Conservation (phyloP, 2,113 vertebrate genomes). For the Tringa solitaria region DNA sequence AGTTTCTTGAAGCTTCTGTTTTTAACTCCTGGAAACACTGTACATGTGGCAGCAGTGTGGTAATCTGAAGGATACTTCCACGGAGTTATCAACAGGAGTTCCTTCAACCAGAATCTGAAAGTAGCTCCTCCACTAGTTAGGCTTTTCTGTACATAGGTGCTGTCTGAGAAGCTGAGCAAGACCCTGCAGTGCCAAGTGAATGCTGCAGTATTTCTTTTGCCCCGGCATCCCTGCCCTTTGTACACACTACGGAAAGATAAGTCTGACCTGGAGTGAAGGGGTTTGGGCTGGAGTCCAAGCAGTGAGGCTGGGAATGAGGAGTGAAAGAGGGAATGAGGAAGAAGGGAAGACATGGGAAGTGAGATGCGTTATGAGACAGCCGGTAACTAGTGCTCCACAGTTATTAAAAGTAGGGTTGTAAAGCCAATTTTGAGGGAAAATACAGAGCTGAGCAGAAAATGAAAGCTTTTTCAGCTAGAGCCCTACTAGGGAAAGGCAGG, state of each 20-base stretch:
- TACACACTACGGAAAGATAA: not conserved
- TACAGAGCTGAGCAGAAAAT: not conserved
- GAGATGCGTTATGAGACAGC: not conserved
- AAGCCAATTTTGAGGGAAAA: not conserved
- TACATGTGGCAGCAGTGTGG: not conserved
- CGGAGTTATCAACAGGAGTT: not conserved
- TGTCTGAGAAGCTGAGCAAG: not conserved
- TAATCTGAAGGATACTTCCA: not conserved
- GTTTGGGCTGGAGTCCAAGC: not conserved
- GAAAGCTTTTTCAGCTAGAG: not conserved
- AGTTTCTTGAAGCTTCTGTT: not conserved
- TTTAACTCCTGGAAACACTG: not conserved
- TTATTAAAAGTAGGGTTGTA: not conserved
- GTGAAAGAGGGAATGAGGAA: not conserved
- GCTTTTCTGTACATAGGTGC: not conserved
- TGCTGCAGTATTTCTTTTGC: not conserved
- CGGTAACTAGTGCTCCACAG: not conserved
- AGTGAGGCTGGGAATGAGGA: not conserved
- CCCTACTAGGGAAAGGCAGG: not conserved
- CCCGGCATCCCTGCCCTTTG: accelerated
- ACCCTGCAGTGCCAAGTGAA: not conserved
- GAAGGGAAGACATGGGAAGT: not conserved
- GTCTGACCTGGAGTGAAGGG: not conserved
- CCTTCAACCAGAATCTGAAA: not conserved
- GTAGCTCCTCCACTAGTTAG: not conserved